Base-by-base conservation (phyloP, 2,797 vertebrate species). In the Esox lucius region DNA sequence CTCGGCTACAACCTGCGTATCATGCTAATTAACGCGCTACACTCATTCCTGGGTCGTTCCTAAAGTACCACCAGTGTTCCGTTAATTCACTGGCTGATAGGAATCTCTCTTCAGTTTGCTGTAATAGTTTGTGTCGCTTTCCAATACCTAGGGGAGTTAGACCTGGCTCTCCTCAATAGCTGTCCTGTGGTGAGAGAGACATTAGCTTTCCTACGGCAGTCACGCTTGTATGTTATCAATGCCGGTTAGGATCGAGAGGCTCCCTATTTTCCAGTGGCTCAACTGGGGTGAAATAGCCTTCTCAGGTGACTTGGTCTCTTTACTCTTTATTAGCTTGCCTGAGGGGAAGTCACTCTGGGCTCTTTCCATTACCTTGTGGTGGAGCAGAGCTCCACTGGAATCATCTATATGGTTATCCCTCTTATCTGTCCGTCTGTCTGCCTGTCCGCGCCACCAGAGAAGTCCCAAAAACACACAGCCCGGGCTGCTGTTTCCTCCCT, bases 251-350 rank as follows among this genome's bases (percentile, higher is more conserved):
- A 68, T 46, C 42, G 13, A 28, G 68, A 51, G 42, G 22, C 39
- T 28, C 42, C 42, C 26, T 31, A 26, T 31, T 70, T 49, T 65
- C 62, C 24, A 31, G 22, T 46, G 15, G 68, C 48, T 53, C 16
- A 48, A 26, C 26, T 70, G 68, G 48, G 48, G 46, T 48, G 68
- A 70, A 51, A 51, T 31, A n/a, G 68, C 68, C 68, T 51, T 53
- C 46, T 70, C 48, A 51, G 68, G 24, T 53, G 68, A 49, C 8
- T 48, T 48, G 24, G 65, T 39, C 24, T 51, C 48, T 70, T 31
- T 17, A 48, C 68, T 49, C 16, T 69, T 42, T 49, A 69, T 69
- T 48, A 49, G 68, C 22, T 53, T 49, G 28, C 24, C 46, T 70
- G 46, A 19, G 46, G 16, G 15, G 42, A 2, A 28, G 26, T 28